Evolutionary conservation across 2,797 vertebrate species (phyloP), one percentile per base, ranked within the genome.

Genomic region (Oreochromis grahami): DNA sequence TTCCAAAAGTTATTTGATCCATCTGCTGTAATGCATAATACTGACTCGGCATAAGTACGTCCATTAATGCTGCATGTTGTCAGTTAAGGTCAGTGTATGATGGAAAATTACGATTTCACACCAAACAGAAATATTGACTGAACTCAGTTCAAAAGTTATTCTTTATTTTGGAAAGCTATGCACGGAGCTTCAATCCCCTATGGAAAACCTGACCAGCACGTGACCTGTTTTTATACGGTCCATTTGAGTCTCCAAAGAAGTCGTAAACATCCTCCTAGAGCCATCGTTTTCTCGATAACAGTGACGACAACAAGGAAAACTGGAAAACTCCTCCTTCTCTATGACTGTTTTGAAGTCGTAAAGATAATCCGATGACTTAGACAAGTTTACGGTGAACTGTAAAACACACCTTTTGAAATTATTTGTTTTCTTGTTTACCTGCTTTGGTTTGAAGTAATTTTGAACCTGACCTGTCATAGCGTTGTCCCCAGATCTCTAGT

Each of bases 331-430:
- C 8, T 19, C 79, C 81, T 84, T 68, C 21, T 43, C 14, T 26
- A 15, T 78, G 89, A 85, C 21, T 60, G 63, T 76, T 87, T 84
- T 80, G 6, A 8, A 8, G n/a, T 43, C 76, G 83, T 93, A 95
- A 93, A 94, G 90, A 94, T 93, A 80, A 88, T 55, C n/a, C 4
- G 10, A 77, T 83, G 76, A 70, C 53, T 34, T 21, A 5, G 41
- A 76, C 13, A 34, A 41, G 13, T n/a, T 82, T 58, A 36, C 72
- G 9, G 82, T 84, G 65, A 92, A 83, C 32, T n/a, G 5, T 77
- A 72, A 86, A 81, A 65, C 2, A 29, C 6, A n/a, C 21, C 13
- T 4, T 63, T n/a, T 26, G 85, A 85, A 90, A 90, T n/a, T 52
- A 65, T 43, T 68, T 56, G 52, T 50, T n/a, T 11, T 51, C 9